Evolutionary conservation across 2,797 vertebrate genomes (phyloP).

Genomic region (Notolepis coatsorum): DNA sequence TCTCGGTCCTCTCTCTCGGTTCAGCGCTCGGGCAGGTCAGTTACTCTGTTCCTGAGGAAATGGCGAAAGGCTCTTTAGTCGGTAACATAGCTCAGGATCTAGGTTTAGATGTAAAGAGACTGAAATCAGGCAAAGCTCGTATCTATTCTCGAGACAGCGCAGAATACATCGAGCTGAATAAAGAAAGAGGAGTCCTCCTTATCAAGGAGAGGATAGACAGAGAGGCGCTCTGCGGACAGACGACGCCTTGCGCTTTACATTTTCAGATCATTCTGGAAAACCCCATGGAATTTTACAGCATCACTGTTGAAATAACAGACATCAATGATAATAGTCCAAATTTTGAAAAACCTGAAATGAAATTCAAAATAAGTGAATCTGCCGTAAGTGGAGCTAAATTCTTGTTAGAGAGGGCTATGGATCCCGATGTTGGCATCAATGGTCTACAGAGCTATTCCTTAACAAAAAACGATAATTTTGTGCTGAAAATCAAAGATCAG

Average conservation of each 20-base stretch:
- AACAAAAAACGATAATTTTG: too few relatives aligned
- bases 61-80: constrained; percentile 60
- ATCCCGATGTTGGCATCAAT: too few relatives aligned
- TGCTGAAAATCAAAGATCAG: too few relatives aligned
- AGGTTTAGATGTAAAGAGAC: constrained; percentile 51
- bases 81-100: constrained; percentile 66
- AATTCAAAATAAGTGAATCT: too few relatives aligned
- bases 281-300: too few relatives aligned
- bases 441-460: too few relatives aligned
- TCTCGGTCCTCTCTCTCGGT: constrained; percentile 33
- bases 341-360: too few relatives aligned
- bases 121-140: constrained; percentile 54
- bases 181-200: constrained; percentile 63
- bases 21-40: constrained; percentile 52
- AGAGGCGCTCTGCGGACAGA: constrained; percentile 59
- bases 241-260: constrained; percentile 63
- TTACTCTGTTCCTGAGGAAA: constrained; percentile 68
- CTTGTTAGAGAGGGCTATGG: too few relatives aligned
- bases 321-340: too few relatives aligned
- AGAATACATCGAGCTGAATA: constrained; percentile 61
- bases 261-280: too few relatives aligned
- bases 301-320: too few relatives aligned
- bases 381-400: too few relatives aligned
- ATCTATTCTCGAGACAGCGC: constrained; percentile 47
- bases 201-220: constrained; percentile 64